Percentiles rank a stretch among this genome's conserved stretches.
Conservation (phyloP, 2,797 vertebrate genomes). For the Glossophaga mutica region DNA sequence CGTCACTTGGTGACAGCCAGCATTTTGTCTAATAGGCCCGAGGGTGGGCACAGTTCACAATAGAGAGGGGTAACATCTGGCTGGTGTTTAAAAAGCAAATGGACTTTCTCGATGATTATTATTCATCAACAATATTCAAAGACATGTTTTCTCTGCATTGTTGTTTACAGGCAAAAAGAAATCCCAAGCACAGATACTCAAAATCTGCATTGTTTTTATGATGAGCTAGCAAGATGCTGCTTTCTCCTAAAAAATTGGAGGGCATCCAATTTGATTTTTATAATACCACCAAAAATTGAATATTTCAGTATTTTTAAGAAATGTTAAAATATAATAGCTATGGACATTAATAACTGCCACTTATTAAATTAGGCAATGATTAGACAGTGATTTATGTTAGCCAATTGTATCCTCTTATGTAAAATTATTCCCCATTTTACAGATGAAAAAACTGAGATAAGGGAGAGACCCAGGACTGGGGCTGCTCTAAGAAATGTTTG, state of each 20-base stretch:
- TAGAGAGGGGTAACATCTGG: conserved; percentile 68
- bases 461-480: neutral
- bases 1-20: conserved; percentile 71
- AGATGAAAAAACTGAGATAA: neutral
- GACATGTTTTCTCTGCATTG: conserved; percentile 5
- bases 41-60: neutral
- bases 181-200: conserved; percentile 15
- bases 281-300: neutral
- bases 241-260: neutral
- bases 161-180: conserved; percentile 25
- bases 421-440: neutral
- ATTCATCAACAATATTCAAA: conserved; percentile 20
- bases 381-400: neutral
- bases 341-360: neutral
- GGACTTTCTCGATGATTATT: conserved; percentile 31
- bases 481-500: neutral
- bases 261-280: neutral
- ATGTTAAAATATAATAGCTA: neutral
- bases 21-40: conserved; percentile 67
- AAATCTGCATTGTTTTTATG: neutral
- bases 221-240: neutral
- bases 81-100: conserved; percentile 53
- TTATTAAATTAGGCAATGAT: neutral
- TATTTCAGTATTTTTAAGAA: neutral
- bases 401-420: neutral